These are phyloP conservation scores for Autographa gamma DNA, from an alignment of 2,888 invertebrate genomes.

Conservation along the genomic window DNA sequence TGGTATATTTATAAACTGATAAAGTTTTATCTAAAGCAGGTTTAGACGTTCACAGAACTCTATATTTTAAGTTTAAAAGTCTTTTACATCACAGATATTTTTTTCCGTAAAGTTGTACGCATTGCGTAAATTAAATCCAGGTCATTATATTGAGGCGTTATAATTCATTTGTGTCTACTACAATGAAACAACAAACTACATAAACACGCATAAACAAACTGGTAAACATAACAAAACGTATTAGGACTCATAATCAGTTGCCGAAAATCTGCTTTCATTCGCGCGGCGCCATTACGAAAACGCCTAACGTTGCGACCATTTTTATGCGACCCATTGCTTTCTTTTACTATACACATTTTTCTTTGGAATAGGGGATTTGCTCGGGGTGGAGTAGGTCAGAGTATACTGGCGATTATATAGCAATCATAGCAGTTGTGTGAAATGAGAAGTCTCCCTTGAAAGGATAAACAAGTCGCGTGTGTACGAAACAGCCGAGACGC, in stretches of 20 bases:
- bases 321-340: constrained; percentile 62
- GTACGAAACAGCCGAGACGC: constrained; percentile 84
- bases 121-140: too few relatives aligned
- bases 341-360: constrained; percentile 48
- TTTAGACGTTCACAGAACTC: too few relatives aligned
- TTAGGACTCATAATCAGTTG: constrained; percentile 77
- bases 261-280: constrained; percentile 80
- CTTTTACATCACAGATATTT: too few relatives aligned
- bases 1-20: too few relatives aligned
- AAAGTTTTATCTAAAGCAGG: too few relatives aligned
- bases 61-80: too few relatives aligned
- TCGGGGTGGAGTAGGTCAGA: constrained; percentile 63
- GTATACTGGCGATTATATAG: constrained; percentile 78
- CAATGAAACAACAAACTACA: constrained; percentile 41
- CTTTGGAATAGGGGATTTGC: constrained; percentile 36
- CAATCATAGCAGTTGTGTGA: constrained; percentile 87
- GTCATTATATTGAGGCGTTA: neutral
- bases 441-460: constrained; percentile 87
- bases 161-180: constrained; percentile 3
- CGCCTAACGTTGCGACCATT: constrained; percentile 72
- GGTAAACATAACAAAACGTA: constrained; percentile 66
- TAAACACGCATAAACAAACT: constrained; percentile 66
- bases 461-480: constrained; percentile 89
- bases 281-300: constrained; percentile 73
- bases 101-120: too few relatives aligned